Base-by-base conservation (phyloP, 2,888 invertebrate species). In the Dynastes hyllus region DNA sequence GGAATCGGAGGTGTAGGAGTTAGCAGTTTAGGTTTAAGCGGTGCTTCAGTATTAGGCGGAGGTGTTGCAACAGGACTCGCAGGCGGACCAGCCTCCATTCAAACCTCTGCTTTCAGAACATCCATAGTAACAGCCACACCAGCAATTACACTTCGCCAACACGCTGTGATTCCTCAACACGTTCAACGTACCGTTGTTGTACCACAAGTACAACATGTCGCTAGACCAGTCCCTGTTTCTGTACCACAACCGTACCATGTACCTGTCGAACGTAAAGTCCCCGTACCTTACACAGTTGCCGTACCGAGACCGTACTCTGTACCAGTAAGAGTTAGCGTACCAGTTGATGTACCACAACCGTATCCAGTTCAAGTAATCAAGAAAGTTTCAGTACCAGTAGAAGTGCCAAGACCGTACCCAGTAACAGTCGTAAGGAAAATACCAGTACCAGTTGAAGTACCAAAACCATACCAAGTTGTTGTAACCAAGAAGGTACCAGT, bases 211-310 rank as follows among this genome's bases (percentile, higher is more conserved):
- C 77, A 77, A 58, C 66, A 73, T 16, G 63, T 80, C 8, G 71
- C 61, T 27, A 78, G 78, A 58, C 75, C 77, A n/a, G 86, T 87
- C 22, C 81, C 80, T 45, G 83, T 84, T 5, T 81, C 82, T 13
- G 85, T 87, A 51, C 87, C 87, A 9, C 86, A 87, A 80, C 87
- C 87, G 45, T 85, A 87, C 81, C 84, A 86, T 11, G 86, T 87
- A 2, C 81, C 79, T 32, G 85, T 86, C 13, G 80, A 83, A 61
- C 69, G 78, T 13, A 78, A 80, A 61, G 76, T 80, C 2, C 80
- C 80, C 37, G 76, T 78, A 9, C 80, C 80, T 11, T 80, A 80
- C 85, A n/a, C 84, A 83, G 75, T 85, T 83, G 22, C 79, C 81
- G 55, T 80, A 63, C 79, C 78, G 22, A 70, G 71, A 75, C 78